phyloP scores from a whole-genome alignment of 2,888 invertebrate species.

The Ischnura elegans region DNA sequence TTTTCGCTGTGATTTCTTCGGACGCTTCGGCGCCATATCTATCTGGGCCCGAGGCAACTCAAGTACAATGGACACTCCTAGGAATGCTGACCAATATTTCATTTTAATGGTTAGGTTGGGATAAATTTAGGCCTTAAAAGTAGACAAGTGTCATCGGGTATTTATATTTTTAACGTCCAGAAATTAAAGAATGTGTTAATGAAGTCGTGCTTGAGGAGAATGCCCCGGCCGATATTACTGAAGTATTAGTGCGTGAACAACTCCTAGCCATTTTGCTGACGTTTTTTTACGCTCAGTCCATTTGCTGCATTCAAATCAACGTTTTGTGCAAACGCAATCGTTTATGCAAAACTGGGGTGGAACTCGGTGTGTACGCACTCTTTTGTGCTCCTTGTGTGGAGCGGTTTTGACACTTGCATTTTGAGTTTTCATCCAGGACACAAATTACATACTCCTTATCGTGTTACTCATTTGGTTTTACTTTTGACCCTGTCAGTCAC shows the following conservation, averaged over 20 bases:
- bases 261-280: background rate
- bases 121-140: background rate
- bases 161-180: conserved; percentile 45
- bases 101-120: background rate
- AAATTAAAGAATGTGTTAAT: conserved; percentile 37
- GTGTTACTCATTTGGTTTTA: background rate
- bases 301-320: background rate
- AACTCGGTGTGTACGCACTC: background rate
- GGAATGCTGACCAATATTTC: background rate
- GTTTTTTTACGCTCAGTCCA: background rate
- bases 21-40: background rate
- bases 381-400: background rate
- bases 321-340: conserved; percentile 6
- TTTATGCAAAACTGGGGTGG: conserved; percentile 40
- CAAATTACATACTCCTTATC: background rate
- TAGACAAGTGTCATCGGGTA: conserved; percentile 1
- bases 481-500: background rate
- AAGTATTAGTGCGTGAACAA: background rate
- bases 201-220: conserved; percentile 9
- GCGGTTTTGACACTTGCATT: background rate
- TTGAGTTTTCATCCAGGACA: background rate
- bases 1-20: background rate
- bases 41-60: background rate
- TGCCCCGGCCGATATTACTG: background rate
- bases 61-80: conserved; percentile 2